Evolutionary conservation across 2,113 vertebrate species (phyloP).

Genomic region (Eira barbara): DNA sequence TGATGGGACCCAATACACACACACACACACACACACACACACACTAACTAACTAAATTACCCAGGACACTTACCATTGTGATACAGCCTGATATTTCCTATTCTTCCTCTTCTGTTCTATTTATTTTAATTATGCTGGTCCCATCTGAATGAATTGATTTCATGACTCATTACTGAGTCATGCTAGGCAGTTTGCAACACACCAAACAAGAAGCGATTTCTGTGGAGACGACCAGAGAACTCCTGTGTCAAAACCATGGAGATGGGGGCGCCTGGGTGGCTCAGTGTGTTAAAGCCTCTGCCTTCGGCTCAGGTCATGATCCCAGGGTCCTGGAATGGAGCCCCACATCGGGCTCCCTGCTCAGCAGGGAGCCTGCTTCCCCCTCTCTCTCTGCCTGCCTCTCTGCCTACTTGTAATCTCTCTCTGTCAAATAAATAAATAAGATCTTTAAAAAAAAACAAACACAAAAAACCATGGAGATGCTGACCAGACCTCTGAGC

Average conservation of each 20-base stretch:
- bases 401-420: too few relatives aligned
- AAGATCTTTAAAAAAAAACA: too few relatives aligned
- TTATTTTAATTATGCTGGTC: background rate
- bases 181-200: background rate
- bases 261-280: too few relatives aligned
- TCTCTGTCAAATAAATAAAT: too few relatives aligned
- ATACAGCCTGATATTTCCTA: background rate
- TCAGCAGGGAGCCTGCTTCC: too few relatives aligned
- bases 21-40: background rate
- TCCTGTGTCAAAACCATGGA: background rate
- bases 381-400: too few relatives aligned
- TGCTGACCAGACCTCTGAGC: background rate
- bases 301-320: too few relatives aligned
- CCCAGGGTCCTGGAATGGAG: too few relatives aligned
- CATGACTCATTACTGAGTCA: background rate
- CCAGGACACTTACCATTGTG: background rate
- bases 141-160: background rate
- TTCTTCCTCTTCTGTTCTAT: background rate
- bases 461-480: background rate
- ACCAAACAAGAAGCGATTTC: background rate
- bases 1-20: background rate
- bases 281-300: too few relatives aligned
- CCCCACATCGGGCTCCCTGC: too few relatives aligned
- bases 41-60: background rate
- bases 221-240: background rate